Evolutionary conservation across 2,797 vertebrate genomes (phyloP).

Genomic region (Alosa sapidissima): DNA sequence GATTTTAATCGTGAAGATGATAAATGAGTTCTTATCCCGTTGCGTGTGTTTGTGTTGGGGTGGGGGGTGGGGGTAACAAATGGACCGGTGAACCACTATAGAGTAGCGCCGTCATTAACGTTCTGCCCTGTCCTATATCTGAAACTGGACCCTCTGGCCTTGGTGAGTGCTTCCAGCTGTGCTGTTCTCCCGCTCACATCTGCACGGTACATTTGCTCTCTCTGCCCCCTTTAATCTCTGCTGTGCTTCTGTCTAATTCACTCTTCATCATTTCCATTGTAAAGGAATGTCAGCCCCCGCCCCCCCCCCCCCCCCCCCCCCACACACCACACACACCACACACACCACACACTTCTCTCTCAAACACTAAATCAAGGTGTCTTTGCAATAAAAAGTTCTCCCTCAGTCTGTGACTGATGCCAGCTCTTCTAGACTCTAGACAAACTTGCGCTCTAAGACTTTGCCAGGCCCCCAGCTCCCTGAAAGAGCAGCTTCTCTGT

Average conservation of each 20-base stretch:
- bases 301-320: background rate
- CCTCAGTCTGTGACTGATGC: background rate
- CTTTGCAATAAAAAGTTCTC: background rate
- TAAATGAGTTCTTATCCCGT: background rate
- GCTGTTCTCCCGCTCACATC: background rate
- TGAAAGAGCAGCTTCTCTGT: conserved; percentile 15
- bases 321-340: too few species aligned
- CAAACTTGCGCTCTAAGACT: background rate
- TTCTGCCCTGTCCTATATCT: background rate
- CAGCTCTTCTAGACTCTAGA: background rate
- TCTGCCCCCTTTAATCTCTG: background rate
- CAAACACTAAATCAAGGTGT: conserved; percentile 5
- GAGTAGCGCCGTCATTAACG: background rate
- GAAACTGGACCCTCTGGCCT: background rate
- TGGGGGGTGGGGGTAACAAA: background rate
- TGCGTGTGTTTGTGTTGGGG: background rate
- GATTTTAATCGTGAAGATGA: background rate
- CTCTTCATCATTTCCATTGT: background rate
- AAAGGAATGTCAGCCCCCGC: background rate
- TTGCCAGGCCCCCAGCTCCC: background rate
- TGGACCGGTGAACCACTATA: background rate
- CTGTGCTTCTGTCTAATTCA: conserved; percentile 7
- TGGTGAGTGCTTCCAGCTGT: background rate
- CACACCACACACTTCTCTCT: background rate
- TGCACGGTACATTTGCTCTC: background rate